These are phyloP conservation scores for Orchesella flavescens DNA, from an alignment of 2,888 invertebrate genomes.

Conservation along the genomic window DNA sequence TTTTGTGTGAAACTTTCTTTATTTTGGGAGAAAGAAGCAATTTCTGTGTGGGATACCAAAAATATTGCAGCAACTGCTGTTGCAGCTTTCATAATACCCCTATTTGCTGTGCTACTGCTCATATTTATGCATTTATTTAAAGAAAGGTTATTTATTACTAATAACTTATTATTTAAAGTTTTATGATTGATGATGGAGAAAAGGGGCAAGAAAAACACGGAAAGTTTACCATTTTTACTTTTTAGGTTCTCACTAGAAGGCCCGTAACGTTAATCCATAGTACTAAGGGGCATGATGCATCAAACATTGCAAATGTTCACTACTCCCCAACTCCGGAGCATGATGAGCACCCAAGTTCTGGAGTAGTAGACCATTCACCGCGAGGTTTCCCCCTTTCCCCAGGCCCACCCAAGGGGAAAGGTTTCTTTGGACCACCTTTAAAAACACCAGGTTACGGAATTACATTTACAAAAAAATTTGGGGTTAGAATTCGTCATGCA, in stretches of 20 bases:
- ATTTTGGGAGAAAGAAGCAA: not conserved
- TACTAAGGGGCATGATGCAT: slow-evolving; percentile 70
- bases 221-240: slow-evolving; percentile 20
- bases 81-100: no score
- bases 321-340: slow-evolving; percentile 70
- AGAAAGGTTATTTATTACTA: no score
- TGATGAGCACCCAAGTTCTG: slow-evolving; percentile 69
- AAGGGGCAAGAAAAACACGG: not conserved
- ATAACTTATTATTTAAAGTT: no score
- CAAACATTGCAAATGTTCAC: slow-evolving; percentile 70
- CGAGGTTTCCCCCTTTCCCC: slow-evolving; percentile 58
- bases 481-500: slow-evolving; percentile 64
- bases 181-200: not conserved
- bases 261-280: slow-evolving; percentile 70
- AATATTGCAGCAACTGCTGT: not conserved
- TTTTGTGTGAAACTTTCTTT: not conserved
- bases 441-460: slow-evolving; percentile 70
- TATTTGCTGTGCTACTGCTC: no score
- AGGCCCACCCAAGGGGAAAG: slow-evolving; percentile 25
- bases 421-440: slow-evolving; percentile 64
- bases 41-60: not conserved
- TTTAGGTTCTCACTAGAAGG: slow-evolving; percentile 68
- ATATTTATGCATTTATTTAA: no score
- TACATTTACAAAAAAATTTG: slow-evolving; percentile 69
- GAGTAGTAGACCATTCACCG: slow-evolving; percentile 69